Evolutionary conservation across 1,140 invertebrate genomes (phyloP).

Genomic region (Eriocheir sinensis): DNA sequence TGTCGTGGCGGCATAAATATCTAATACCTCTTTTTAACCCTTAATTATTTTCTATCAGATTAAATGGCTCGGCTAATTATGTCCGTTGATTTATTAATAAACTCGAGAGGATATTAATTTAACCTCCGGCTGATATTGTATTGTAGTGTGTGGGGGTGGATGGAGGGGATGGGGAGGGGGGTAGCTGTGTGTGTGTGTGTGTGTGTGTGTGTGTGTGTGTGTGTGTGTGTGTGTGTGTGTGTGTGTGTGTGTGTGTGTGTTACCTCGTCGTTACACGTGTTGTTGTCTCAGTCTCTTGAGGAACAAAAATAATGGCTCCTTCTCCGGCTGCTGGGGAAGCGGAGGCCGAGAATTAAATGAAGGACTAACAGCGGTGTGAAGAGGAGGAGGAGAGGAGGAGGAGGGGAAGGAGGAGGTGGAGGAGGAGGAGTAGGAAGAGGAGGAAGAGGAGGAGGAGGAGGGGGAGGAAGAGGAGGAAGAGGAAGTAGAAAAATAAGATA

Average conservation of each 20-base stretch:
- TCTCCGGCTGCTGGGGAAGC: not conserved
- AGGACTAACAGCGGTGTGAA: not conserved
- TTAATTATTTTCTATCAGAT: slow-evolving; percentile 27
- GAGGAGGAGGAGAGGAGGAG: not conserved
- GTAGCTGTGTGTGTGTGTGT: slow-evolving; percentile 23
- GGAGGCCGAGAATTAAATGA: not conserved
- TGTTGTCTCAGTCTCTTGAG: not conserved
- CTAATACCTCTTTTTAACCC: not conserved
- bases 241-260: not conserved
- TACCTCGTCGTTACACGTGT: not conserved
- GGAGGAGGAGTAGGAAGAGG: too few relatives aligned
- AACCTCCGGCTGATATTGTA: not conserved
- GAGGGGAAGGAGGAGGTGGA: too few relatives aligned
- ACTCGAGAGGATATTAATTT: not conserved
- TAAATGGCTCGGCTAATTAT: not conserved
- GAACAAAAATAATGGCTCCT: not conserved
- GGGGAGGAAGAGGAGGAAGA: too few relatives aligned
- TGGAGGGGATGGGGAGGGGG: too few relatives aligned
- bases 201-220: slow-evolving; percentile 11
- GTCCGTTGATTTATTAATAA: not conserved
- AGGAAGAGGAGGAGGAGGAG: too few relatives aligned
- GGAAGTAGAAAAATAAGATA: too few relatives aligned
- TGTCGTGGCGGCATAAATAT: not conserved
- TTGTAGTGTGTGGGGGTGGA: not conserved
- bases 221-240: slow-evolving; percentile 18